phyloP scores from a whole-genome alignment of 2,113 vertebrate genomes.

The Dasyurus viverrinus region DNA sequence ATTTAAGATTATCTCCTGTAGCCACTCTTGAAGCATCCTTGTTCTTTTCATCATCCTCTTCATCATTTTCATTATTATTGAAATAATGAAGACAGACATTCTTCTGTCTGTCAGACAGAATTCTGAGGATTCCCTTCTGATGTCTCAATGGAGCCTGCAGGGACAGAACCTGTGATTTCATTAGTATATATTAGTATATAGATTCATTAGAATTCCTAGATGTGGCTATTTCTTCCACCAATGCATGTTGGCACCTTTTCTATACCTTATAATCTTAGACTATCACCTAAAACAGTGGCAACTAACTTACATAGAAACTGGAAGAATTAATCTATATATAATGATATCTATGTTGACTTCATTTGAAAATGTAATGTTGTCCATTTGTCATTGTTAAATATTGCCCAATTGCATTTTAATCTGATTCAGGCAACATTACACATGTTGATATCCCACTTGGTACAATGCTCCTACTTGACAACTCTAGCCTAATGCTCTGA shows the following conservation, averaged over 20 bases:
- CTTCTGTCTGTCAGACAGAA: neutral
- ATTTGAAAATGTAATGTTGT: neutral
- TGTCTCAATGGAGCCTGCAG: neutral
- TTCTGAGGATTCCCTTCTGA: neutral
- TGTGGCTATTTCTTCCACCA: neutral
- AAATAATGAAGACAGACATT: no score
- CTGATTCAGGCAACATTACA: neutral
- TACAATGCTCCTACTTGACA: neutral
- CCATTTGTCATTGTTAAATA: neutral
- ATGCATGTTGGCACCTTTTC: neutral
- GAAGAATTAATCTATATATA: no score
- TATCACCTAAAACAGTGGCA: neutral
- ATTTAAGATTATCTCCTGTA: neutral
- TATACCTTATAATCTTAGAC: neutral
- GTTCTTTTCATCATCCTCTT: neutral
- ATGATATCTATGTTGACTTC: neutral
- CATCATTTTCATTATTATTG: neutral
- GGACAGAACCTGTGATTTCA: neutral
- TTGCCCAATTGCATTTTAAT: neutral
- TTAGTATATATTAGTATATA: no score
- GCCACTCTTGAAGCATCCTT: neutral
- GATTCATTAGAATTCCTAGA: neutral
- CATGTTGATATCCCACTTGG: neutral
- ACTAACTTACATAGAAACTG: neutral
- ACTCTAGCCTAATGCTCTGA: neutral